Evolutionary conservation across 2,888 invertebrate genomes (phyloP).

Genomic region (Hylaea fasciaria): DNA sequence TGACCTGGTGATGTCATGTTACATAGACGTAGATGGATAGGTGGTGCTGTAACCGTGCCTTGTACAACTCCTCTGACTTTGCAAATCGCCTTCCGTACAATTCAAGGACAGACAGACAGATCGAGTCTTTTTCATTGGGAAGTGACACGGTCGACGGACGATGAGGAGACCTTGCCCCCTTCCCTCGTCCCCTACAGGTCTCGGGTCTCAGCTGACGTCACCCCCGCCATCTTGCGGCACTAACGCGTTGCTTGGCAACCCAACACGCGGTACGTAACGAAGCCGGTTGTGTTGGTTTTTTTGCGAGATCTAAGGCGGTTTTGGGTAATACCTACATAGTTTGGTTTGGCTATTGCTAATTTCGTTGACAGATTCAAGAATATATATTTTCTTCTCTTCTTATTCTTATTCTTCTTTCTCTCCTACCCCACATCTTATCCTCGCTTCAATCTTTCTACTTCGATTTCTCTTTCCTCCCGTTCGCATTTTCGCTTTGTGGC

Average conservation of each 20-base stretch:
- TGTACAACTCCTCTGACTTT: constrained; percentile 9
- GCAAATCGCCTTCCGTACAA: constrained; percentile 56
- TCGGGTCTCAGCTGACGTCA: constrained; percentile 75
- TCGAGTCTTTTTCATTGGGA: constrained; percentile 78
- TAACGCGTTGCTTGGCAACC: constrained; percentile 80
- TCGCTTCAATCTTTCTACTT: no score
- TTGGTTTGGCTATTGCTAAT: no score
- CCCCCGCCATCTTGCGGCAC: constrained; percentile 80
- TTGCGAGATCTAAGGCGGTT: constrained; percentile 26
- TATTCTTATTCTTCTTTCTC: no score
- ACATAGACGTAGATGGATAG: constrained; percentile 46
- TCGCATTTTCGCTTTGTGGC: no score
- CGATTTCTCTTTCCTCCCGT: no score
- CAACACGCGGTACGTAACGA: constrained; percentile 64
- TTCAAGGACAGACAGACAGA: constrained; percentile 72
- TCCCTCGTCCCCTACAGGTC: constrained; percentile 47
- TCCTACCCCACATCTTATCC: no score
- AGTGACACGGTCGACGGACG: constrained; percentile 75
- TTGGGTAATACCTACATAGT: background rate
- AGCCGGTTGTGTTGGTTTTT: constrained; percentile 48
- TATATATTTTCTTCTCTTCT: no score
- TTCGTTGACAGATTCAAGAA: no score
- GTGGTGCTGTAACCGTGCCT: constrained; percentile 22
- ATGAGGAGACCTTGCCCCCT: constrained; percentile 71
- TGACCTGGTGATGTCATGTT: constrained; percentile 58